Evolutionary conservation across 1,140 invertebrate species (phyloP).

Genomic region (Thalassaphorura encarpata): DNA sequence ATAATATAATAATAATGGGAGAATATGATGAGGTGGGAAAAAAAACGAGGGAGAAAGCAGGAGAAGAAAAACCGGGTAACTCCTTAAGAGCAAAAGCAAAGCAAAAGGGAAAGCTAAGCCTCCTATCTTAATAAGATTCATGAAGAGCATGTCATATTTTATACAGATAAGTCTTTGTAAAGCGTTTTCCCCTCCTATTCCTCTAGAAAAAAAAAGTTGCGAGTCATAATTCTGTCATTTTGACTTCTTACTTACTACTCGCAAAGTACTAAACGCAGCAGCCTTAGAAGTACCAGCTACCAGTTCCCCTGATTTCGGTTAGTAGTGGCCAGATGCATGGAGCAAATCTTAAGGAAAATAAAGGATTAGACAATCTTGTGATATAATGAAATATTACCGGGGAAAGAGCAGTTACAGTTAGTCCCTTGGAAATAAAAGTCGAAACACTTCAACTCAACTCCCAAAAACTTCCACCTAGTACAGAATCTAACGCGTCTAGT

Average conservation of each 20-base stretch:
- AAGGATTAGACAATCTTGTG: too few relatives aligned
- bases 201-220: constrained; percentile 15
- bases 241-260: background rate
- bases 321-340: background rate
- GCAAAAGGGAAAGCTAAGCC: background rate
- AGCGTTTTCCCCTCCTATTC: constrained; percentile 10
- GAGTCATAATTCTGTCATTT: constrained; percentile 12
- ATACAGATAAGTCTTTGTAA: constrained; percentile 26
- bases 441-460: too few relatives aligned
- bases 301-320: background rate
- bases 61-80: background rate
- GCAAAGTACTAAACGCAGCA: too few relatives aligned
- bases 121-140: constrained; percentile 27
- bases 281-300: too few relatives aligned
- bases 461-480: too few relatives aligned
- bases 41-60: background rate
- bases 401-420: too few relatives aligned
- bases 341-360: background rate
- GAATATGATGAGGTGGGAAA: background rate
- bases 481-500: too few relatives aligned
- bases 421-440: too few relatives aligned
- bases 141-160: constrained; percentile 26
- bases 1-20: background rate
- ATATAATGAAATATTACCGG: too few relatives aligned
- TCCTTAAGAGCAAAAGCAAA: background rate